These are phyloP conservation scores for Anguilla pacifica DNA, from an alignment of 2,797 vertebrate species.

Conservation along the genomic window DNA sequence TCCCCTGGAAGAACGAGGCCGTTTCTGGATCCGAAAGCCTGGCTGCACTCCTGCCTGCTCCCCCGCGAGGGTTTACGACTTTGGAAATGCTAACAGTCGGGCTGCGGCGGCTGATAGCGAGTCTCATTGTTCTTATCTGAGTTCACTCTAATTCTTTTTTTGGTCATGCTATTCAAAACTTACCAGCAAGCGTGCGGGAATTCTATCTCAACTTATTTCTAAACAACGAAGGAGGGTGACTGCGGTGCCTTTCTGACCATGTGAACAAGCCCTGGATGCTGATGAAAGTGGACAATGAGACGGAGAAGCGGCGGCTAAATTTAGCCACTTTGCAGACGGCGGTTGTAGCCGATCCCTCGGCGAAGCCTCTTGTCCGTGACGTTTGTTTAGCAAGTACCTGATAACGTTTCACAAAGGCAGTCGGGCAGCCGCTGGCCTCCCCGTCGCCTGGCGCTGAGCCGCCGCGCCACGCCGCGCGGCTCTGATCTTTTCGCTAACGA, in stretches of 20 bases:
- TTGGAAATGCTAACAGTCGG: background rate
- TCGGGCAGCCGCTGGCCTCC: background rate
- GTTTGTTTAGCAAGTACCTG: background rate
- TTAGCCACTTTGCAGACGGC: background rate
- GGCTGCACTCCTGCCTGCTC: background rate
- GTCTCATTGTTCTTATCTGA: background rate
- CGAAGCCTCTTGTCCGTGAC: background rate
- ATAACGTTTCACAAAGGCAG: background rate
- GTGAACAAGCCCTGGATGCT: background rate
- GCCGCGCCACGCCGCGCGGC: background rate
- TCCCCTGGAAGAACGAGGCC: background rate
- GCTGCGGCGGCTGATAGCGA: background rate
- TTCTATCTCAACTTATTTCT: background rate
- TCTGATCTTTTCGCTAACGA: conserved; percentile 39
- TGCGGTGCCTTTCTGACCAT: background rate
- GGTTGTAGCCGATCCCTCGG: background rate
- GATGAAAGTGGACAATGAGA: background rate
- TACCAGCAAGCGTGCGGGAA: background rate
- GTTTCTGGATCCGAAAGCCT: background rate
- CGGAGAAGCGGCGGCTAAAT: background rate
- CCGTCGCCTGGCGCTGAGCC: background rate
- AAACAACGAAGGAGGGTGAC: background rate
- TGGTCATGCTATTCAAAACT: background rate
- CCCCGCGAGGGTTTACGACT: background rate
- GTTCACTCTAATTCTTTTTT: background rate